Percentiles rank a stretch among this genome's conserved stretches.
phyloP scores from a whole-genome alignment of 53 echinoderm and acorn worm species.

The Mesocentrotus franciscanus region DNA sequence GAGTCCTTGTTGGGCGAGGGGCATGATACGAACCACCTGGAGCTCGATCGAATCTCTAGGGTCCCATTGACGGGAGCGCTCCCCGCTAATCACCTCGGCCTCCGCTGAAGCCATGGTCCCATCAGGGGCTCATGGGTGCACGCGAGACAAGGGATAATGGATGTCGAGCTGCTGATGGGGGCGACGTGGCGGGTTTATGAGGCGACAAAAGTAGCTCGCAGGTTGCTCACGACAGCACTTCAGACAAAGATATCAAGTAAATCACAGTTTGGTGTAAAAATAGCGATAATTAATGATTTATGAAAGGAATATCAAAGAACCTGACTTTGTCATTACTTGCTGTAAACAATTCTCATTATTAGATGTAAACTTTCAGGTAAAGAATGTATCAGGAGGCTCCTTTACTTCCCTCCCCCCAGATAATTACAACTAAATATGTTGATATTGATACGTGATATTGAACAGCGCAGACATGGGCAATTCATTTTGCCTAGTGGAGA shows the following conservation, averaged over 20 bases:
- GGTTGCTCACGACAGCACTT: conserved; percentile 13
- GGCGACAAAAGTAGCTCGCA: conserved; percentile 34
- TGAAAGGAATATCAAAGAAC: not conserved
- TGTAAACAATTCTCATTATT: no score
- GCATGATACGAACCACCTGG: conserved; percentile 59
- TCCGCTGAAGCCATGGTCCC: conserved; percentile 26
- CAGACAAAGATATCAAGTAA: conserved; percentile 20
- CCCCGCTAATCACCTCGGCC: conserved; percentile 64
- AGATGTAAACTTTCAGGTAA: no score
- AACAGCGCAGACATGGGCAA: no score
- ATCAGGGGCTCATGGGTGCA: conserved; percentile 3
- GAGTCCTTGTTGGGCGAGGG: not conserved
- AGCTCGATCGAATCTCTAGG: conserved; percentile 44
- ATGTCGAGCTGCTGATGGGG: conserved; percentile 10
- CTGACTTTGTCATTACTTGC: no score
- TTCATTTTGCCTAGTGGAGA: no score
- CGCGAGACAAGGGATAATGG: conserved; percentile 33
- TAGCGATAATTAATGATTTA: conserved; percentile 11
- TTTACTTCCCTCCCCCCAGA: no score
- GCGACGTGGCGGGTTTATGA: conserved; percentile 58
- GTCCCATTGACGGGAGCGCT: conserved; percentile 55
- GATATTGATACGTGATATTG: no score
- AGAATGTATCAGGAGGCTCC: no score
- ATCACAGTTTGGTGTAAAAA: not conserved
- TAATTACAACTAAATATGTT: no score